Base-by-base conservation (phyloP, 2,113 vertebrate genomes). In the Cyphomyrus discorhynchus region DNA sequence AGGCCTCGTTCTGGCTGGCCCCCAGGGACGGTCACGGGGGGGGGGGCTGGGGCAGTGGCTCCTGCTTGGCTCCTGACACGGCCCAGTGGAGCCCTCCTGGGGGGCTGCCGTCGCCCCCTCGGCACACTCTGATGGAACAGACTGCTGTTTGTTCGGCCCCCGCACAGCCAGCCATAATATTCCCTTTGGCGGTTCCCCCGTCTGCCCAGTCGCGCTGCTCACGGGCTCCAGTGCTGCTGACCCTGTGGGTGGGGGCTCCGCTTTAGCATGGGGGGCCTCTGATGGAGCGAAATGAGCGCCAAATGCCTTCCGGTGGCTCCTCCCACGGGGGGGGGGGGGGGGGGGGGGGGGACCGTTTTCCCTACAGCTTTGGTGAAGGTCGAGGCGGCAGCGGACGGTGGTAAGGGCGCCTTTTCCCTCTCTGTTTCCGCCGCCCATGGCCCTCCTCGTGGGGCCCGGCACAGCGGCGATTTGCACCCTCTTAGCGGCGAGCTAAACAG, bases 401-500 rank as follows among this genome's bases (percentile, higher is more conserved):
- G 96, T 95, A 95, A 96, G 95, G 95, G 93, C 91, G 4, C 92
- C 89, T 95, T 96, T 56, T 93, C 95, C 96, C 94, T 93, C 94
- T 93, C 95, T 97, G 96, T 98, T 98, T 97, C 96, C 97, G 95
- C 97, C 98, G 97, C 10, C 62, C 10, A 97, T 97, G 94, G 92
- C 91, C 95, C 93, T 96, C 96, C 95, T 95, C 88, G 31, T 95
- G 95, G n/a, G n/a, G 9, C 95, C 94, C 92, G 93, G 95, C 93
- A 95, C 94, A 19, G 85, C 89, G 89, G 95, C 93, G 96, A 97
- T 97, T 97, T 97, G 97, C 96, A 96, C 96, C 97, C 96, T 96
- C 96, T 96, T 96, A 95, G 95, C 96, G 97, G 97, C 97, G 96
- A 97, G 96, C 96, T 97, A 97, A 98, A 97, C 97, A 98, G 97